phyloP scores from a whole-genome alignment of 2,113 vertebrate species.

The Micromys minutus region DNA sequence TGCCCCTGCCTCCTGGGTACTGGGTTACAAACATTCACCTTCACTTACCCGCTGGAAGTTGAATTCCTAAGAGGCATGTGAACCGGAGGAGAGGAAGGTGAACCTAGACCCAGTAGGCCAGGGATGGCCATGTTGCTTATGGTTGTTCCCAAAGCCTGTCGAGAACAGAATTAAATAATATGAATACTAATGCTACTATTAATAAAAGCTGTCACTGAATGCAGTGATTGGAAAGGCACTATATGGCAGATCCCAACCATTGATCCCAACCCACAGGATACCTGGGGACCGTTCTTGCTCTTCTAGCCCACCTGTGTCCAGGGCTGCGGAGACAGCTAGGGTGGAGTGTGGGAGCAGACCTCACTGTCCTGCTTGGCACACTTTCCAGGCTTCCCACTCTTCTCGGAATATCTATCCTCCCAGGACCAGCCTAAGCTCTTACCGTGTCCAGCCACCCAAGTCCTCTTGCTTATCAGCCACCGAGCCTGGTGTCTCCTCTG shows the following conservation, averaged over 20 bases:
- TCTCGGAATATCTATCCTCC: not conserved
- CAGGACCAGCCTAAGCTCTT: too few species aligned
- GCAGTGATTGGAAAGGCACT: not conserved
- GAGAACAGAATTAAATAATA: not conserved
- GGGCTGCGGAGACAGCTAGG: not conserved
- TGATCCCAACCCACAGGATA: not conserved
- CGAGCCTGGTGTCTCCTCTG: too few species aligned
- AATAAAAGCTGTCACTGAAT: not conserved
- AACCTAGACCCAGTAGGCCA: not conserved
- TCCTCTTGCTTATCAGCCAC: not conserved
- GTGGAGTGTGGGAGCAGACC: not conserved
- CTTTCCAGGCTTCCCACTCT: not conserved
- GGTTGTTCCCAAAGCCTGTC: not conserved
- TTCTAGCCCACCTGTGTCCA: not conserved
- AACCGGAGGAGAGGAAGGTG: not conserved
- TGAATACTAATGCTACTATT: too few species aligned
- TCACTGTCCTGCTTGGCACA: not conserved
- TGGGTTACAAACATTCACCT: not conserved
- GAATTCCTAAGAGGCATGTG: too few species aligned
- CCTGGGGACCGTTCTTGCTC: not conserved
- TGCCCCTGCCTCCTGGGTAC: not conserved
- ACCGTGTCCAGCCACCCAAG: not conserved
- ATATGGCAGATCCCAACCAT: not conserved
- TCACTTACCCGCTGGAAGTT: not conserved
- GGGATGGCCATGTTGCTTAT: not conserved